These are phyloP conservation scores for Odontomachus brunneus DNA, from an alignment of 1,140 invertebrate species.

Conservation along the genomic window DNA sequence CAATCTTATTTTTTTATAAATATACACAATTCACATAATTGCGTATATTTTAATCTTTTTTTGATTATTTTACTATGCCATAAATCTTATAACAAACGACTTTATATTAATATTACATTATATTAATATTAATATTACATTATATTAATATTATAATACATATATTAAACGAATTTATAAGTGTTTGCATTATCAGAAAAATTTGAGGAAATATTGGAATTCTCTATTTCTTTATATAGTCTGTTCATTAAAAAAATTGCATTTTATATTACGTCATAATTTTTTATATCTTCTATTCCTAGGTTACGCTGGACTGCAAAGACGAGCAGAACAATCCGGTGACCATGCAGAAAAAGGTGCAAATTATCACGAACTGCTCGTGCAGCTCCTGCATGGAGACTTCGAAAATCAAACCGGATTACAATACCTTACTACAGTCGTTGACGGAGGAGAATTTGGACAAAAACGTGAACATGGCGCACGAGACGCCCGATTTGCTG, in stretches of 20 bases:
- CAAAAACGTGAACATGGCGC: conserved; percentile 78
- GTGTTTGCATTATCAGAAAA: neutral
- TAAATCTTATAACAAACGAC: neutral
- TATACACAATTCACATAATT: neutral
- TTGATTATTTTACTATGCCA: neutral
- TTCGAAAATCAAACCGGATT: conserved; percentile 82
- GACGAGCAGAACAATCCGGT: conserved; percentile 85
- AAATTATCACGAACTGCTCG: conserved; percentile 88
- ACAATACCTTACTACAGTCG: conserved; percentile 80
- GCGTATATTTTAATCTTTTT: no score
- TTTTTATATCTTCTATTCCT: conserved; percentile 38
- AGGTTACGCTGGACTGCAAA: conserved; percentile 87
- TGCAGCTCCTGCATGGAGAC: conserved; percentile 87
- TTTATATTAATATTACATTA: no score
- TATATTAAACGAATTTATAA: no score
- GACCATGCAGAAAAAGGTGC: conserved; percentile 87
- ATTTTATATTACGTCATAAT: no score
- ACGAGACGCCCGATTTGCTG: conserved; percentile 82
- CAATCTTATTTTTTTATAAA: neutral
- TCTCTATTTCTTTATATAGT: neutral
- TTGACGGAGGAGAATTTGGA: conserved; percentile 79
- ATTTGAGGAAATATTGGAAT: neutral
- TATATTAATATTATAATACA: no score
- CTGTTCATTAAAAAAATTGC: neutral
- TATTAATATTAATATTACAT: no score